Conservation (phyloP, 2,888 invertebrate species). For the Sesia bembeciformis region DNA sequence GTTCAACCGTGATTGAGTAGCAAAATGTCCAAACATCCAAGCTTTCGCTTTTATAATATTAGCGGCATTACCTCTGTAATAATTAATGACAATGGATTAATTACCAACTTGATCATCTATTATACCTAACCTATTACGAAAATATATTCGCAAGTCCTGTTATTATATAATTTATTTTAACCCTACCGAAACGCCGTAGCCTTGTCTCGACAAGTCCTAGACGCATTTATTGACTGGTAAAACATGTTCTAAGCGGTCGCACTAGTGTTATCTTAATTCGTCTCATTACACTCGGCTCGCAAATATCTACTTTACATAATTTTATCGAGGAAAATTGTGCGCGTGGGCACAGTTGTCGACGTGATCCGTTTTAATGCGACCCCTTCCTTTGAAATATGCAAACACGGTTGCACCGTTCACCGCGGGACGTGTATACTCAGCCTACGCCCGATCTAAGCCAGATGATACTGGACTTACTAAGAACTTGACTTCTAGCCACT, state of each 20-base stretch:
- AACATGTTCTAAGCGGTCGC: constrained; percentile 38
- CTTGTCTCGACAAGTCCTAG: constrained; percentile 43
- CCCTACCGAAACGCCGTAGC: constrained; percentile 10
- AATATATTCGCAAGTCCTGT: neutral
- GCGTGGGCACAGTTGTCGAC: constrained; percentile 45
- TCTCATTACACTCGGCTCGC: constrained; percentile 52
- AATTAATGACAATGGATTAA: too few relatives aligned
- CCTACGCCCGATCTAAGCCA: constrained; percentile 1
- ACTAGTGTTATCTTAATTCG: constrained; percentile 56
- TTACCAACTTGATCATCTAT: too few relatives aligned
- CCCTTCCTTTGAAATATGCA: constrained; percentile 53
- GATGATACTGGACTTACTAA: constrained; percentile 9
- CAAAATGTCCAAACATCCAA: too few relatives aligned
- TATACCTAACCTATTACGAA: too few relatives aligned
- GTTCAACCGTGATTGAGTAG: too few relatives aligned
- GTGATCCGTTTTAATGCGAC: constrained; percentile 49
- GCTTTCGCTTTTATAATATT: too few relatives aligned
- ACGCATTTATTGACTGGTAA: constrained; percentile 47
- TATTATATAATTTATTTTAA: constrained; percentile 1
- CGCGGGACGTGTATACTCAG: constrained; percentile 9
- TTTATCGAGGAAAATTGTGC: constrained; percentile 64
- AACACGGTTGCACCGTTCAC: constrained; percentile 21
- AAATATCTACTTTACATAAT: constrained; percentile 63
- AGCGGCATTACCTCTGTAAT: too few relatives aligned
- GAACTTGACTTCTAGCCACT: neutral